Base-by-base conservation (phyloP, 1,140 invertebrate species). In the Solenopsis invicta region DNA sequence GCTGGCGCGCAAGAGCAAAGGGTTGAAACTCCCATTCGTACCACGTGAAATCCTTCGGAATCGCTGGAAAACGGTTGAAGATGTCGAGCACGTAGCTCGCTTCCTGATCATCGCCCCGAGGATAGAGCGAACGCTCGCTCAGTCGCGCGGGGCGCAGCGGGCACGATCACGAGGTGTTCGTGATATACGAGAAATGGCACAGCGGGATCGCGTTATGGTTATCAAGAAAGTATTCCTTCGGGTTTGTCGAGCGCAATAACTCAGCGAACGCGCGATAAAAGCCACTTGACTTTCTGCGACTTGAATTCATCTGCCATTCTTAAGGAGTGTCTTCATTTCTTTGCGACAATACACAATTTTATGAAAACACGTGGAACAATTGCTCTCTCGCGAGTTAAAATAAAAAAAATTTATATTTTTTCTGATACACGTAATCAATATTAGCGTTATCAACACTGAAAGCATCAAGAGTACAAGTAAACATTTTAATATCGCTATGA, bases 201-300 rank as follows among this genome's bases (percentile, higher is more conserved):
- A 6, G 37, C 67, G 41, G 56, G 69, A 84, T 84, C 80, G 80
- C 80, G 80, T 84, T 84, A 84, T 84, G 69, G 80, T 84, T 84
- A 84, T 84, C 80, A 84, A 84, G 69, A 75, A 84, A 84, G 80
- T 84, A 84, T 84, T 84, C 56, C 80, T 84, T 84, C 56, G 80
- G 54, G 69, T 84, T 84, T 84, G 80, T 34, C n/a, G 80, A 75
- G 69, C 54, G 80, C 67, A 75, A 84, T 84, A 84, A 84, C 69
- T 84, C 69, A 75, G 41, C 41, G 54, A 56, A 56, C 29, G 80
- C 69, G 34, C 69, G 80, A 84, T 84, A 84, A 75, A 84, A 74
- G 80, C 54, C 69, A 84, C 80, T 84, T 74, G 67, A 74, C 69
- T 62, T 24, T 59, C 52, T 16, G 37, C n/a, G 41, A 84, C 29